Conservation (phyloP, 1,140 invertebrate species). For the Proales similis region DNA sequence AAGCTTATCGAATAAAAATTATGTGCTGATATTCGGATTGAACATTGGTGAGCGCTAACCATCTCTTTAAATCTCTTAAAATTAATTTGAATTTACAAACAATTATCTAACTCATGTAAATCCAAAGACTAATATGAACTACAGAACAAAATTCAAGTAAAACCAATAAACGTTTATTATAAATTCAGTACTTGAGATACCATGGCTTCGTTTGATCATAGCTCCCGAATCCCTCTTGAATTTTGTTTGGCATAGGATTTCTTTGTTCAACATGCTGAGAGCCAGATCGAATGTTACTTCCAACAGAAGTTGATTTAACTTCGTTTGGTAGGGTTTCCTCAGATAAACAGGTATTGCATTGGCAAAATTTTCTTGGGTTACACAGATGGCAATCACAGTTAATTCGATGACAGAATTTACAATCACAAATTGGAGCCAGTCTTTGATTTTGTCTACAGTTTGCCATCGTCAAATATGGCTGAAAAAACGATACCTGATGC, state of each 20-base stretch:
- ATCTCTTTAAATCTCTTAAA: no score
- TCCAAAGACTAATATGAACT: no score
- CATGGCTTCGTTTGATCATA: not conserved
- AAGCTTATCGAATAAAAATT: no score
- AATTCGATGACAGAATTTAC: conserved; percentile 8
- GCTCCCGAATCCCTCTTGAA: not conserved
- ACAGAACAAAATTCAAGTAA: no score
- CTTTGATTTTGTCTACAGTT: no score
- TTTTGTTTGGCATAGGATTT: not conserved
- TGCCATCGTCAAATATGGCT: no score
- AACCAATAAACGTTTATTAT: no score
- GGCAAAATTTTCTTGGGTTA: conserved; percentile 28
- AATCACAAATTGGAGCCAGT: conserved; percentile 2
- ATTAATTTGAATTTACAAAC: no score
- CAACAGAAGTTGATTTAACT: conserved; percentile 1
- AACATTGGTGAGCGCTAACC: no score
- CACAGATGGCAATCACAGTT: conserved; percentile 31
- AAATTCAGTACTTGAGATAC: conserved; percentile 12
- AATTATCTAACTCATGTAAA: no score
- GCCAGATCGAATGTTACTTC: conserved; percentile 12
- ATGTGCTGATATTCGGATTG: no score
- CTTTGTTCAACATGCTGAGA: conserved; percentile 28
- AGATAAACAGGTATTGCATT: conserved; percentile 34
- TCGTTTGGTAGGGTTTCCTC: not conserved
- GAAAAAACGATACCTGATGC: no score